Conservation (phyloP, 2,797 vertebrate genomes). For the Novumbra hubbsi region DNA sequence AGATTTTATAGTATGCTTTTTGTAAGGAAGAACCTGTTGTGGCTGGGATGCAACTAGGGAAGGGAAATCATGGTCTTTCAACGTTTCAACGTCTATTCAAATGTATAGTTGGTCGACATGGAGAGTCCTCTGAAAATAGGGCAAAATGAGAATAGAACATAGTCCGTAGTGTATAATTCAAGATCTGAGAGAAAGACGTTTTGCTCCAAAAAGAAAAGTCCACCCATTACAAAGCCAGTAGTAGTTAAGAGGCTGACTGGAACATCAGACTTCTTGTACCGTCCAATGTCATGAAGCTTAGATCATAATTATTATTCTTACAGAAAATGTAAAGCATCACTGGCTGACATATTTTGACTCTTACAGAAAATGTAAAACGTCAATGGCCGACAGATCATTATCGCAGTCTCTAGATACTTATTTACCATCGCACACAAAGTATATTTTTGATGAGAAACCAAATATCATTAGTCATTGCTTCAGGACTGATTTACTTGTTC, state of each 20-base stretch:
- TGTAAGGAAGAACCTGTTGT: neutral
- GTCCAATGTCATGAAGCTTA: slow-evolving; percentile 51
- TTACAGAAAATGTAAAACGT: too few relatives aligned
- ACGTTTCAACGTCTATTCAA: neutral
- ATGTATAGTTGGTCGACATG: neutral
- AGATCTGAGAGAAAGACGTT: neutral
- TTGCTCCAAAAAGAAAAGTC: neutral
- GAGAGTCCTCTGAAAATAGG: neutral
- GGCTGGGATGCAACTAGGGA: neutral
- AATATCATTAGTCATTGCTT: neutral
- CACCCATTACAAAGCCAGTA: neutral
- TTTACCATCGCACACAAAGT: too few relatives aligned
- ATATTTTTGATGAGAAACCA: too few relatives aligned
- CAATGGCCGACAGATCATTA: too few relatives aligned
- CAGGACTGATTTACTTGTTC: neutral
- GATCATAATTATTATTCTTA: too few relatives aligned
- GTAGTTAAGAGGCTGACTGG: neutral
- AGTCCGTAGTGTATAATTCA: neutral
- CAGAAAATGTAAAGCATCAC: too few relatives aligned
- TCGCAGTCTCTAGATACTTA: too few relatives aligned
- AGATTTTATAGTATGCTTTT: neutral
- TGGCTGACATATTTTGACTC: too few relatives aligned
- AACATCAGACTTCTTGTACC: neutral
- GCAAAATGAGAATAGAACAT: neutral
- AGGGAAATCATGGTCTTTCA: too few relatives aligned